Evolutionary conservation across 2,888 invertebrate species (phyloP).

Genomic region (Drosophila austrosaltans): DNA sequence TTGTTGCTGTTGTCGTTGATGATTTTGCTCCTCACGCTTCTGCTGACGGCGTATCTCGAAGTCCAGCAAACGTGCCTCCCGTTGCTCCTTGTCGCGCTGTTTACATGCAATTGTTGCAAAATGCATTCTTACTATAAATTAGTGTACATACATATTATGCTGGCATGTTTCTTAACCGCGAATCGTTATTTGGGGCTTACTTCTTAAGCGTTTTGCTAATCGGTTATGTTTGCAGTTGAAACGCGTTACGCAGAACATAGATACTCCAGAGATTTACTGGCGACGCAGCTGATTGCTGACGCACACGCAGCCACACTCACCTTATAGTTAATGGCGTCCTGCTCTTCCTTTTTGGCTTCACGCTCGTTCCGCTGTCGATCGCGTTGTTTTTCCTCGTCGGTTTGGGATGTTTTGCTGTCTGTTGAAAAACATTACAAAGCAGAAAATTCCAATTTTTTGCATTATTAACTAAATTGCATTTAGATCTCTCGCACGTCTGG

Average conservation of each 20-base stretch:
- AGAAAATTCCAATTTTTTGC: constrained; percentile 14
- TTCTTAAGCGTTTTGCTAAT: constrained; percentile 38
- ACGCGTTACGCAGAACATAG: constrained; percentile 16
- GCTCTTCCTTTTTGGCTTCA: constrained; percentile 83
- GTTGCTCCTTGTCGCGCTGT: constrained; percentile 83
- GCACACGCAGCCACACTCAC: constrained; percentile 72
- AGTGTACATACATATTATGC: constrained; percentile 51
- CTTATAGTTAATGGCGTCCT: constrained; percentile 84
- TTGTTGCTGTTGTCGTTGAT: constrained; percentile 80
- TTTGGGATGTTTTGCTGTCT: constrained; percentile 84
- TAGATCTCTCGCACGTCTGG: background rate
- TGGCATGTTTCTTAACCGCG: constrained; percentile 47
- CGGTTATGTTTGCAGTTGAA: constrained; percentile 25
- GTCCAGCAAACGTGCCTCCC: constrained; percentile 83
- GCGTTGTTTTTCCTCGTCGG: constrained; percentile 84
- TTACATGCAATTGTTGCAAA: constrained; percentile 80
- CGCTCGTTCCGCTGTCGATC: constrained; percentile 84
- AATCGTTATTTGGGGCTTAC: constrained; percentile 26
- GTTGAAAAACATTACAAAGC: constrained; percentile 12
- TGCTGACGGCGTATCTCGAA: constrained; percentile 83
- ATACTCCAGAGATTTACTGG: constrained; percentile 11
- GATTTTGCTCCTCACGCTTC: constrained; percentile 82
- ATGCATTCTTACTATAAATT: constrained; percentile 76
- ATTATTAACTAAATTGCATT: background rate
- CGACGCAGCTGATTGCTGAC: constrained; percentile 34